A percentile compares a stretch with the other conserved stretches of the same genome.
phyloP scores from a whole-genome alignment of 2,113 vertebrate genomes.

The Astur gentilis region DNA sequence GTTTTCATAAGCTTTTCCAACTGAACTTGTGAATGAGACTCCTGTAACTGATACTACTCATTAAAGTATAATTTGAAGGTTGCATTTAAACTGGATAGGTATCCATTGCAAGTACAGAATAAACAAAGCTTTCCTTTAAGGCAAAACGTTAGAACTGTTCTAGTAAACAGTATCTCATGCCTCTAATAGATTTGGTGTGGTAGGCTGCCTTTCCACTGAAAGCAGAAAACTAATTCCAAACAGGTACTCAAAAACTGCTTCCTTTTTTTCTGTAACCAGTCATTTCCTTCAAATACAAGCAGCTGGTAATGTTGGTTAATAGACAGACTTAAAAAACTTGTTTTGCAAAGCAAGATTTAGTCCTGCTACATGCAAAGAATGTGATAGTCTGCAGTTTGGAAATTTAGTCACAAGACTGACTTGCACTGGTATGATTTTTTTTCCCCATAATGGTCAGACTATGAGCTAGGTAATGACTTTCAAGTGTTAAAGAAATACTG shows the following conservation, averaged over 20 bases:
- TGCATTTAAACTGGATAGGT: neutral
- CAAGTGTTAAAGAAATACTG: neutral
- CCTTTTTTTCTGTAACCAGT: neutral
- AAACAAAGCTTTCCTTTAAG: neutral
- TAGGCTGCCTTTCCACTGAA: neutral
- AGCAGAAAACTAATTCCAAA: neutral
- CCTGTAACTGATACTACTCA: conserved; percentile 36
- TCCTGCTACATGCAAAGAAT: neutral
- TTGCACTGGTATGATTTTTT: neutral
- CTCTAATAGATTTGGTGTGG: neutral
- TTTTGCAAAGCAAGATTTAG: neutral
- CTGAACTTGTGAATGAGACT: neutral
- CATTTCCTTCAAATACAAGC: neutral
- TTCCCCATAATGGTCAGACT: neutral
- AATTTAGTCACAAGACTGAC: neutral
- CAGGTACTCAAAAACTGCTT: neutral
- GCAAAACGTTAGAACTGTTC: neutral
- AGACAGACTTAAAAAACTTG: neutral
- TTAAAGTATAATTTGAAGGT: conserved; percentile 24
- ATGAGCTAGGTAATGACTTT: neutral
- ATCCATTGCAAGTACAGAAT: neutral
- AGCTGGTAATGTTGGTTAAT: neutral
- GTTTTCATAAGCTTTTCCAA: neutral
- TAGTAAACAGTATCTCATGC: neutral
- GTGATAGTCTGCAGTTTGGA: neutral